phyloP scores from a whole-genome alignment of 2,888 invertebrate species.

The Lithophane socia region DNA sequence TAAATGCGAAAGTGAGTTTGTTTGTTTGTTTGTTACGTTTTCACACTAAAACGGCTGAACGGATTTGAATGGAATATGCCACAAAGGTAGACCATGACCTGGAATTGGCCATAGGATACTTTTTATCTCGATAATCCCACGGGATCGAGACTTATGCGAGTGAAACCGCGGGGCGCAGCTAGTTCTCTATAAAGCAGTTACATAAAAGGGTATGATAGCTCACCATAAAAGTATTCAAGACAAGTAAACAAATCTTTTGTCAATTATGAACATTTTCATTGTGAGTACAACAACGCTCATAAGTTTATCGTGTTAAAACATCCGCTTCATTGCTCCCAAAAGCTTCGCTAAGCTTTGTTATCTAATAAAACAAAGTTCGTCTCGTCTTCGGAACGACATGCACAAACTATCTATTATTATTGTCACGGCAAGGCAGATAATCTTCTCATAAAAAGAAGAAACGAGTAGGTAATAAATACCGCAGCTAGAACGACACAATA shows the following conservation, averaged over 20 bases:
- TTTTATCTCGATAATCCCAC: no score
- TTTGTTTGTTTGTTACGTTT: no score
- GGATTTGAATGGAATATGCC: no score
- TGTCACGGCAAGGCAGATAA: neutral
- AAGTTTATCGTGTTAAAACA: neutral
- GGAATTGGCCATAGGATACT: no score
- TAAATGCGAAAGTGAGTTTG: no score
- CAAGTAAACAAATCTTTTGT: neutral
- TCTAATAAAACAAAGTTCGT: neutral
- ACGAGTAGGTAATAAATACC: conserved; percentile 1
- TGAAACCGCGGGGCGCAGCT: no score
- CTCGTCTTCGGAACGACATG: neutral
- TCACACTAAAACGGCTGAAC: no score
- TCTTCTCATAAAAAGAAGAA: neutral
- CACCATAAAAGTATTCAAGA: neutral
- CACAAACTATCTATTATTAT: neutral
- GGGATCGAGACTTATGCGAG: no score
- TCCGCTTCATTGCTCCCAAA: neutral
- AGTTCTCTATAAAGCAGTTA: neutral
- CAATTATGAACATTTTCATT: neutral
- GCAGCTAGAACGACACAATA: conserved; percentile 12
- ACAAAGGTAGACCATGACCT: no score
- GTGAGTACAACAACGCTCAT: neutral
- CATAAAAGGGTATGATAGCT: neutral
- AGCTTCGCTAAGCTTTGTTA: neutral